Conservation (phyloP, 2,888 invertebrate genomes). For the Patella pellucida region DNA sequence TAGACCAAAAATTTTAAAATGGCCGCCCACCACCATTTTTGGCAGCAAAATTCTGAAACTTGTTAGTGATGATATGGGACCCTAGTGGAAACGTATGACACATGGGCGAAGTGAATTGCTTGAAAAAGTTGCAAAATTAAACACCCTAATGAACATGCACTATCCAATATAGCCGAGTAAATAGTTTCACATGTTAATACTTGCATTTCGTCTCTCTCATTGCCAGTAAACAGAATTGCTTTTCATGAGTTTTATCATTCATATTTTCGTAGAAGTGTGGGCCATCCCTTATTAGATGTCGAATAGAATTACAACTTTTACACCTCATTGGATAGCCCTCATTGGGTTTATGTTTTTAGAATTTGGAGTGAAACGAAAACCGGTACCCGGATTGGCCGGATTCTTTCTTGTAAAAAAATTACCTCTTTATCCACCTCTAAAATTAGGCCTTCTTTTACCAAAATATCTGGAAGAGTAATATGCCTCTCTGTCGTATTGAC, state of each 20-base stretch:
- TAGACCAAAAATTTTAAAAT: too few species aligned
- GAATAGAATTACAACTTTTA: background rate
- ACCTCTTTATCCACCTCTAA: too few species aligned
- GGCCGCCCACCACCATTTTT: too few species aligned
- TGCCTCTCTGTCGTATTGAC: background rate
- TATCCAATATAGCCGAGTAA: background rate
- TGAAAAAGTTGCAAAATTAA: too few species aligned
- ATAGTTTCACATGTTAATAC: background rate
- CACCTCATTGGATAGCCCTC: slow-evolving; percentile 28
- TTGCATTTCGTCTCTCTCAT: background rate
- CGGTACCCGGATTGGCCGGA: too few species aligned
- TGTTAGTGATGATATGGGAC: too few species aligned
- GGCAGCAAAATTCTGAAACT: too few species aligned
- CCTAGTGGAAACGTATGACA: too few species aligned
- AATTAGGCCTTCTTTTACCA: too few species aligned
- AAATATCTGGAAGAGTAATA: slow-evolving; percentile 17
- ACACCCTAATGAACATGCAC: slow-evolving; percentile 12
- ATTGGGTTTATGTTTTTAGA: slow-evolving; percentile 27
- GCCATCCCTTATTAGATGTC: slow-evolving; percentile 14
- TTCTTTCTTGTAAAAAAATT: too few species aligned
- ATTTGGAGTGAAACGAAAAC: too few species aligned
- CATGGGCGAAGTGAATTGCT: too few species aligned
- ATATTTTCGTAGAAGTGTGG: slow-evolving; percentile 20
- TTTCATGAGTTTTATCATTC: background rate
- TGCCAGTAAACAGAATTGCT: slow-evolving; percentile 17